Conservation (phyloP, 2,888 invertebrate genomes). For the Acrobasis repandana region DNA sequence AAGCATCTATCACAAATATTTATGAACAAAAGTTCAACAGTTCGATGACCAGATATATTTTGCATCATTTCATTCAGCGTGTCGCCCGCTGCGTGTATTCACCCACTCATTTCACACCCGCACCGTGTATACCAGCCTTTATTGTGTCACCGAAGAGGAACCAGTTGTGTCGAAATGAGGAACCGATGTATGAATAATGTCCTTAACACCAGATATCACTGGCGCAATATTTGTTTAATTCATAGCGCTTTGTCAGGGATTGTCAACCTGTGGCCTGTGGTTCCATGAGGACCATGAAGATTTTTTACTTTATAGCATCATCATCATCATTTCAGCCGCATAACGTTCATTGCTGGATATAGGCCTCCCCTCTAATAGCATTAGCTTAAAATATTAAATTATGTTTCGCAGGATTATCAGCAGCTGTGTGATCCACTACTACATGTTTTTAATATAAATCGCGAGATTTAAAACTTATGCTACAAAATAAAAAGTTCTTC, state of each 20-base stretch:
- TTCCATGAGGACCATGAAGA: no score
- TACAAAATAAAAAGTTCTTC: no score
- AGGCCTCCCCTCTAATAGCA: no score
- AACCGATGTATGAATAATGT: constrained; percentile 22
- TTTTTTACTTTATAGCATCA: no score
- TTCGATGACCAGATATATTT: background rate
- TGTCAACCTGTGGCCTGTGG: no score
- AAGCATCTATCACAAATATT: background rate
- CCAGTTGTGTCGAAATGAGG: constrained; percentile 19
- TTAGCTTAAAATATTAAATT: no score
- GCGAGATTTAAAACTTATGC: no score
- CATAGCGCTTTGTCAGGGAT: background rate
- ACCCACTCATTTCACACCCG: constrained; percentile 11
- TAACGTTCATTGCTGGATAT: no score
- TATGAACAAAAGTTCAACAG: background rate
- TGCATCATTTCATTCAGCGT: constrained; percentile 1
- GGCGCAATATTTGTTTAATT: constrained; percentile 22
- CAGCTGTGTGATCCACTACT: no score
- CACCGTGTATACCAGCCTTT: constrained; percentile 13
- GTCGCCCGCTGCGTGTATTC: background rate
- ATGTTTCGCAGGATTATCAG: no score
- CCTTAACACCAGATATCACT: constrained; percentile 16
- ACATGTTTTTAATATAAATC: no score
- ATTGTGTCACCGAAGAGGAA: constrained; percentile 19
- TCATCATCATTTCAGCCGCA: no score